These are phyloP conservation scores for Agelastica alni DNA, from an alignment of 2,888 invertebrate species.

Conservation along the genomic window DNA sequence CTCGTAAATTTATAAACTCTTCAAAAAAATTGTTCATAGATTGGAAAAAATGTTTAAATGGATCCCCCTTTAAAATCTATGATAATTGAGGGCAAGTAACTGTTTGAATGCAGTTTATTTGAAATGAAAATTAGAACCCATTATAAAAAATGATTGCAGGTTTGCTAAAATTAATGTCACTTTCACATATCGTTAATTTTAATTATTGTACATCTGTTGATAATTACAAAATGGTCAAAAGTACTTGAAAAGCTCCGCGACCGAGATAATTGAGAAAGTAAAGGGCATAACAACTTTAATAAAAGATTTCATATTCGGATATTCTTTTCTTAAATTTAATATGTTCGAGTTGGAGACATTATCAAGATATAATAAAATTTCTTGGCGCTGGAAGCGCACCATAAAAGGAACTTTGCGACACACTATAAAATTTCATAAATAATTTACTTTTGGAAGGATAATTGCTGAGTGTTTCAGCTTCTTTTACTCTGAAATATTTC, in stretches of 20 bases:
- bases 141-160: no score
- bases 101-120: no score
- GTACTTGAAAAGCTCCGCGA: not conserved
- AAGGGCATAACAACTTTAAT: constrained; percentile 21
- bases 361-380: constrained; percentile 64
- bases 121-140: no score
- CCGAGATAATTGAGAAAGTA: not conserved
- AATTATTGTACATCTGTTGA: no score
- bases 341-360: constrained; percentile 52
- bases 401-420: constrained; percentile 47
- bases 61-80: no score
- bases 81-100: no score
- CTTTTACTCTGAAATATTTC: no score
- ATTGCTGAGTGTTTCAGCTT: not conserved
- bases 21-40: no score
- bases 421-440: constrained; percentile 53
- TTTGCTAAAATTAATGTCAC: no score
- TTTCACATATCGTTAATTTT: no score
- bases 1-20: no score
- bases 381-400: constrained; percentile 49
- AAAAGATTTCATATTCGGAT: constrained; percentile 24
- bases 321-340: constrained; percentile 8
- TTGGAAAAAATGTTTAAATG: no score
- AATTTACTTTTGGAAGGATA: constrained; percentile 39
- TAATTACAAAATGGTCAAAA: not conserved